These are phyloP conservation scores for Aethes cnicana DNA, from an alignment of 2,888 invertebrate species.

Conservation along the genomic window DNA sequence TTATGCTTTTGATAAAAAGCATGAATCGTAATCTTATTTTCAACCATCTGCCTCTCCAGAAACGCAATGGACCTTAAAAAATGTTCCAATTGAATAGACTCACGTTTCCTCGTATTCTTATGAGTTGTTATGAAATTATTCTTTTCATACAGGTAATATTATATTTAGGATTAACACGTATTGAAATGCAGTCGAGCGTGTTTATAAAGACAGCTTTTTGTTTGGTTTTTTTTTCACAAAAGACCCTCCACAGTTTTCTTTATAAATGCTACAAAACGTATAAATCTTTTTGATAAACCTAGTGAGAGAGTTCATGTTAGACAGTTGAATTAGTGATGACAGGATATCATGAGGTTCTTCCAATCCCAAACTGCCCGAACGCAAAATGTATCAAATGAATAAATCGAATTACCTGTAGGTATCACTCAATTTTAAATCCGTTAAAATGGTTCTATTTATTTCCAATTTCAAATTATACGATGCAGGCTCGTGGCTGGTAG, in stretches of 20 bases:
- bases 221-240: not conserved
- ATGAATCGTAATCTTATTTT: not conserved
- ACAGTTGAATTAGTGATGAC: too few species aligned
- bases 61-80: conserved; percentile 1
- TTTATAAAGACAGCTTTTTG: conserved; percentile 5
- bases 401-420: not conserved
- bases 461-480: conserved; percentile 58
- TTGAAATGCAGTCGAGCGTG: conserved; percentile 12
- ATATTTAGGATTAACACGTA: conserved; percentile 4
- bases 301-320: too few species aligned
- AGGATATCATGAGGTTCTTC: not conserved
- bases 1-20: not conserved
- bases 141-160: conserved; percentile 4
- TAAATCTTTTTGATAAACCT: too few species aligned
- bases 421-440: conserved; percentile 31
- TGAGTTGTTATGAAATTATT: not conserved
- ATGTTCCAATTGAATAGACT: not conserved
- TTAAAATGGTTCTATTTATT: conserved; percentile 58
- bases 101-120: not conserved
- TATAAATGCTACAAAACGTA: not conserved
- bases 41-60: conserved; percentile 1
- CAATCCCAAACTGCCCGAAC: conserved; percentile 13
- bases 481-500: conserved; percentile 36
- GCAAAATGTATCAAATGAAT: conserved; percentile 21
- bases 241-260: too few species aligned